Base-by-base conservation (phyloP, 92 coral and sea anemone species). In the Muricea muricata region DNA sequence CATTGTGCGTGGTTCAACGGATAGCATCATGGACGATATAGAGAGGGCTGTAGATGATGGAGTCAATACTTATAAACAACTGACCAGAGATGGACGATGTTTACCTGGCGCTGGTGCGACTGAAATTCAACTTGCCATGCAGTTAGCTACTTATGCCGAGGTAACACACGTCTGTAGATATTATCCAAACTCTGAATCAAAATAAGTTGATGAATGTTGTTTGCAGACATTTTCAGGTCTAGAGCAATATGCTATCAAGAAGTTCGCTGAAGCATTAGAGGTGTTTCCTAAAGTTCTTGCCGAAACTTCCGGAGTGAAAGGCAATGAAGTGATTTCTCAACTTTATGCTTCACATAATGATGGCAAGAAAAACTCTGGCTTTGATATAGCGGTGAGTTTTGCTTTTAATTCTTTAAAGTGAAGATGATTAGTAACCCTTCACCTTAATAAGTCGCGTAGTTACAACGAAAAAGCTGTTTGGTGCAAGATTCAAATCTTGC, bases 41-140 rank as follows among this genome's bases (percentile, higher is more conserved):
- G 99, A 93, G 85, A 89, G 97, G 46, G 97, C 99, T 26, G 84
- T 96, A 34, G 99, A 96, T 79, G 99, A 96, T 92, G 99, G 99
- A 13, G 98, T 96, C 39, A 96, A 93, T 85, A 91, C 95, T 7
- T 96, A 91, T 87, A 96, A 96, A 58, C 93, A 92, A 6, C 84
- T 96, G 33, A 92, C 94, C 0, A 90, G 96, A 34, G 99, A 96
- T 84, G 91, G 88, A 12, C 93, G 98, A 57, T 96, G 94, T 89
- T 80, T 96, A 1, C 99, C 99, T 0, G 98, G 98, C 0, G 98
- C 98, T 31, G 98, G 98, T 10, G 99, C 99, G 17, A 92, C 97
- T 34, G 99, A 96, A 78, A 93, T 96, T 73, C 97, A 96, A 82
- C 93, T 96, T 40, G 99, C 99, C 48, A 93, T 90, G 83, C 93